Percentiles rank a stretch among this genome's conserved stretches.
These are phyloP conservation scores for Caenorhabditis sp. DNA, from an alignment of 2,888 invertebrate genomes.

Conservation along the genomic window DNA sequence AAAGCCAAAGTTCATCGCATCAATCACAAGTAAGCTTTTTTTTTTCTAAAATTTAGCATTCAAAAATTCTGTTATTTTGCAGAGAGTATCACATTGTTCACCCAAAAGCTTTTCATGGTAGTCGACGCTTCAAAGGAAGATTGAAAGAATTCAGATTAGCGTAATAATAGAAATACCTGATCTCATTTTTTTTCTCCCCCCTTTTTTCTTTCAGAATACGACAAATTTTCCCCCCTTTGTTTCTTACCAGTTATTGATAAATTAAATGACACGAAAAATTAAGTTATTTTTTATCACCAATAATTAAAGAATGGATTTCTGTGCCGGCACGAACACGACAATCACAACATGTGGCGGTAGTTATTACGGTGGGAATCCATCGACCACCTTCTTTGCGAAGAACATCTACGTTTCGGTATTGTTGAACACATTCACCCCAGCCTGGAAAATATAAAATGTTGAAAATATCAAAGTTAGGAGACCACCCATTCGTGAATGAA, in stretches of 20 bases:
- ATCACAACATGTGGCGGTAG: slow-evolving; percentile 67
- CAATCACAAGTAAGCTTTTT: slow-evolving; percentile 27
- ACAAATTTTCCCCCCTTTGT: background rate
- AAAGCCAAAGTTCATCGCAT: slow-evolving; percentile 60
- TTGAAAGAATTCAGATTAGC: slow-evolving; percentile 6
- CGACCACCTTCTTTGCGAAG: slow-evolving; percentile 52
- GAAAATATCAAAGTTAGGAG: too few relatives aligned
- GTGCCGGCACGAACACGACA: slow-evolving; percentile 65
- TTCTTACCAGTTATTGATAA: background rate
- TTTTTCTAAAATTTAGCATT: background rate
- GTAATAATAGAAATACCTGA: background rate
- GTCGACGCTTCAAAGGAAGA: slow-evolving; percentile 63
- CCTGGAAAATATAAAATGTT: too few relatives aligned
- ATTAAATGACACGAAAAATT: background rate
- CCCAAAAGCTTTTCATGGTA: slow-evolving; percentile 65
- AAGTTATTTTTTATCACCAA: slow-evolving; percentile 48
- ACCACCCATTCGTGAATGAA: background rate
- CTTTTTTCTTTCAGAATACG: background rate
- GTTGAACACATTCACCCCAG: slow-evolving; percentile 68
- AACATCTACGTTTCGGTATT: slow-evolving; percentile 67
- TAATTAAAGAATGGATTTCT: slow-evolving; percentile 61
- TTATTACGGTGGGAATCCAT: slow-evolving; percentile 67
- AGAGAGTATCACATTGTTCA: slow-evolving; percentile 53
- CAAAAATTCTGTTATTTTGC: slow-evolving; percentile 17
- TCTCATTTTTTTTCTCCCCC: slow-evolving; percentile 5